Percentiles rank a stretch among this genome's conserved stretches.
Evolutionary conservation across 2,797 vertebrate genomes (phyloP).

Genomic region (Menidia menidia): DNA sequence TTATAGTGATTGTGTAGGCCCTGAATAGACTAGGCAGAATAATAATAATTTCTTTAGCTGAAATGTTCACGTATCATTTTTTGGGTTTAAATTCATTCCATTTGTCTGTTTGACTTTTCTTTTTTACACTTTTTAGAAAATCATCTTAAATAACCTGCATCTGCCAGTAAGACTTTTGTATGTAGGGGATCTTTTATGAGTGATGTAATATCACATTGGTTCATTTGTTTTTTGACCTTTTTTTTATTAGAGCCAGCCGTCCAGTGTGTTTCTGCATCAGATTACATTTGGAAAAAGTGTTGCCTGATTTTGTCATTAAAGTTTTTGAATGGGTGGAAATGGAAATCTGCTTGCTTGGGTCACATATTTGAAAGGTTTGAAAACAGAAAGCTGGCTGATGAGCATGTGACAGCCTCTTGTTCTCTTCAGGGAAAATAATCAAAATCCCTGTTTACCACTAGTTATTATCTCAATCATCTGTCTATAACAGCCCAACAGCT

Average conservation of each 20-base stretch:
- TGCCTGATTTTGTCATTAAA: not conserved
- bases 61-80: no score
- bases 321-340: not conserved
- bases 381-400: constrained; percentile 32
- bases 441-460: constrained; percentile 53
- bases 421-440: constrained; percentile 48
- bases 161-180: no score
- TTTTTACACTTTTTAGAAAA: no score
- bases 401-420: constrained; percentile 41
- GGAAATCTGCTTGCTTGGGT: not conserved
- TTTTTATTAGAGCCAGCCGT: not conserved
- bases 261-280: not conserved
- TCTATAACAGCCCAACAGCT: constrained; percentile 40
- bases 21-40: no score
- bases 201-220: not conserved
- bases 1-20: not conserved
- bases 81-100: no score
- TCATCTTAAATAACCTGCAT: no score
- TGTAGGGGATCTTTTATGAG: no score
- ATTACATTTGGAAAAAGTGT: not conserved
- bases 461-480: constrained; percentile 64
- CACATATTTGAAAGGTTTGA: constrained; percentile 25
- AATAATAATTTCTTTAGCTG: no score
- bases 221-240: not conserved
- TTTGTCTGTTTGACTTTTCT: no score